Base-by-base conservation (phyloP, 2,113 vertebrate genomes). In the Scomber colias region DNA sequence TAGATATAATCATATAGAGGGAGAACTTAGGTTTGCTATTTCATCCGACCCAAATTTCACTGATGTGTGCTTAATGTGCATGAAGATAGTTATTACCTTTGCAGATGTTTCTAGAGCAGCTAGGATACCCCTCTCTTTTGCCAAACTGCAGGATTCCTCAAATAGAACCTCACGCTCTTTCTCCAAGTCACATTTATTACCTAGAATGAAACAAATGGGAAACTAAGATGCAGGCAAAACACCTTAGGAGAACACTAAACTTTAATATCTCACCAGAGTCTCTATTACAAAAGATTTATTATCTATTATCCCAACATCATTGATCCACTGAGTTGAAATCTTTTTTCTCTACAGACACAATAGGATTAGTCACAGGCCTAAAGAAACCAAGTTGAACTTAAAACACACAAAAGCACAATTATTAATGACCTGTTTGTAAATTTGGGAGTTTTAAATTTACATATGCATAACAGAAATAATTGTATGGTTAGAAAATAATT, bases 101-200 rank as follows among this genome's bases (percentile, higher is more conserved):
- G 98, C 98, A 0, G 98, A 99, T 0, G 98, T 99, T 86, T 99
- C 98, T 87, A 99, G 53, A 0, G 97, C 97, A 2, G 97, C 97
- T 0, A 98, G 85, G 50, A 99, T 90, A 11, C 96, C 96, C 0
- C 92, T 73, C 13, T 97, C 96, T 78, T 97, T 96, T 0, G 98
- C 96, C 75, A 99, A 84, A 0, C 90, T 90, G 85, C 97, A 99
- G 21, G 97, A 97, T 0, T 98, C 96, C 75, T 97, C 94, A 62
- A 99, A 99, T 6, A 83, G 88, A 16, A 99, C 97, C 0, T 96
- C 93, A 0, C 98, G 95, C 62, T 96, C 92, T 1, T 94, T 81
- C 82, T 95, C 90, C 1, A 97, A 81, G 80, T 99, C 98, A 0
- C 95, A 94, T 85, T 99, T 99, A 92, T 99, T 99, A 70, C 98